These are phyloP conservation scores for Grantiella picta DNA, from an alignment of 2,113 vertebrate genomes.

Conservation along the genomic window DNA sequence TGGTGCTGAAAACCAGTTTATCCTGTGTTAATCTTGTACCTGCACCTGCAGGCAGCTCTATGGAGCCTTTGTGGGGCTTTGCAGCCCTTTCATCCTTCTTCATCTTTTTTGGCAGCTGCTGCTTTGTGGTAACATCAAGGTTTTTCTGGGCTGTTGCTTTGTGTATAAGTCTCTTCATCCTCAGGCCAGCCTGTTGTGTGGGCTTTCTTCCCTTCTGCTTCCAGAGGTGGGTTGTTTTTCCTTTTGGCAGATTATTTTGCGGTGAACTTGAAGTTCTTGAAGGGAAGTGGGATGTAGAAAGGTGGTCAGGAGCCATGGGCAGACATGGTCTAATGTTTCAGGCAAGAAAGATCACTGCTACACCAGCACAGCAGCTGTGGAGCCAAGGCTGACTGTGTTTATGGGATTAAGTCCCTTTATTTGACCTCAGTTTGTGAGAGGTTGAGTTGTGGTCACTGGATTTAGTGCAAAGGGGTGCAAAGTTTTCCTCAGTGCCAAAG, in stretches of 20 bases:
- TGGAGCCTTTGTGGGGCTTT: background rate
- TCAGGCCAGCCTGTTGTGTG: background rate
- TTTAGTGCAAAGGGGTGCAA: background rate
- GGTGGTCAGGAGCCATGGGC: background rate
- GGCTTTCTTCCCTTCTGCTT: background rate
- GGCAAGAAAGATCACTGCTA: background rate
- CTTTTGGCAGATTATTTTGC: background rate
- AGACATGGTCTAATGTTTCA: background rate
- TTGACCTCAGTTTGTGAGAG: background rate
- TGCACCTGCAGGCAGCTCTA: background rate
- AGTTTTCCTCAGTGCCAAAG: background rate
- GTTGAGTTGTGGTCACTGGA: background rate
- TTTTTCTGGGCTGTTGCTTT: background rate
- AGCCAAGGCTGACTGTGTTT: background rate
- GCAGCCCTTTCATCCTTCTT: background rate
- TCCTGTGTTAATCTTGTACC: background rate
- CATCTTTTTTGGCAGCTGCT: background rate
- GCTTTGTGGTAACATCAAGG: background rate
- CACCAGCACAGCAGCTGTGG: background rate
- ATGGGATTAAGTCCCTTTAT: background rate
- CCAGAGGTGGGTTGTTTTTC: background rate
- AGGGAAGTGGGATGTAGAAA: background rate
- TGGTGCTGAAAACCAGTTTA: background rate
- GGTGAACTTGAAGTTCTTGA: background rate
- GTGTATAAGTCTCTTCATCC: background rate